Evolutionary conservation across 2,888 invertebrate species (phyloP), one percentile per base, ranked within the genome.

Genomic region (Catocala nupta): DNA sequence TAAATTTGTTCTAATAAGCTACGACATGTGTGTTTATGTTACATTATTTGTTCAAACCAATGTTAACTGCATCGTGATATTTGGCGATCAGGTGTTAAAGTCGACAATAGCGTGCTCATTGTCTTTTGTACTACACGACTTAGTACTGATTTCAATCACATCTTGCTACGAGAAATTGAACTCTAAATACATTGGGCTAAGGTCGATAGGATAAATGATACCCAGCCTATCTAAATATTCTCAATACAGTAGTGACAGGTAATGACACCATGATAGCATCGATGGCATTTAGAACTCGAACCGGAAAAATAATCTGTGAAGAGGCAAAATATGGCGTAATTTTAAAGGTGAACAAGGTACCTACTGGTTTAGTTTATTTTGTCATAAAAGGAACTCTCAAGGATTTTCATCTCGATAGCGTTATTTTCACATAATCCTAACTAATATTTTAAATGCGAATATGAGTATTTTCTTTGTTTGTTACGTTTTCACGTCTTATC

Each of bases 281-380:
- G 47, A 62, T 79, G 81, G 69, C 80, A 82, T 83, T 82, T 81
- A 51, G 25, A 71, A 73, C 55, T 65, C 44, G 58, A 69, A 70
- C 78, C 77, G 79, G 78, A 83, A 80, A 81, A 72, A 64, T 72
- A 70, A 74, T 75, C 55, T 52, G 43, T 58, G 61, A 54, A 60
- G 62, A 58, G 69, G 64, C 36, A 70, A 33, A 62, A 55, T 59
- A 75, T 81, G 80, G 73, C 77, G 79, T 77, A 80, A 81, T 65
- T 25, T 2, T 71, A 87, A 87, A 87, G 87, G 87, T 87, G 73
- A 87, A 83, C 84, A 60, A 75, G 75, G 73, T 68, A 52, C n/a
- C n/a, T n/a, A n/a, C 68, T 56, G 52, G 70, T 67, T 74, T 75
- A 55, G 57, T 59, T 68, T 9, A 60, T 68, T 77, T 67, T 59